phyloP scores from a whole-genome alignment of 2,888 invertebrate genomes.

The Octodonta nipae region DNA sequence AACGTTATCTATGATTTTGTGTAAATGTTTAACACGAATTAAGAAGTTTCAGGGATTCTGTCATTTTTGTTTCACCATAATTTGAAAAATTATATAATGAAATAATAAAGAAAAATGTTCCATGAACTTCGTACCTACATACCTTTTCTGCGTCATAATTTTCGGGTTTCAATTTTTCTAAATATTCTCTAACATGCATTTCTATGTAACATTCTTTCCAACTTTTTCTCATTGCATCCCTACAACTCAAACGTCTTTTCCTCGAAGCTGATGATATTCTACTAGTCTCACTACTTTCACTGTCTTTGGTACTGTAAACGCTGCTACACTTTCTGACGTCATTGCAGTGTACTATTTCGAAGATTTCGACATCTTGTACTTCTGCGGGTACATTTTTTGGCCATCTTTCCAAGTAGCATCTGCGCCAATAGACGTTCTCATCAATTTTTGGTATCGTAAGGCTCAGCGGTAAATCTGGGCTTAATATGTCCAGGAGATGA shows the following conservation, averaged over 20 bases:
- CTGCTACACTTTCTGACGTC: slow-evolving; percentile 5
- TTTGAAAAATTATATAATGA: too few relatives aligned
- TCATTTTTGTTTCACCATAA: too few relatives aligned
- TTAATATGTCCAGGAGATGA: slow-evolving; percentile 23
- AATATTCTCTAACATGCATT: slow-evolving; percentile 25
- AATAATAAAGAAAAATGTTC: too few relatives aligned
- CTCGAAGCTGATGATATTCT: slow-evolving; percentile 2
- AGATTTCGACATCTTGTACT: slow-evolving; percentile 7
- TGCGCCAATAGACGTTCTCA: slow-evolving; percentile 29
- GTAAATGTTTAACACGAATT: too few relatives aligned
- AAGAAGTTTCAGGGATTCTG: too few relatives aligned
- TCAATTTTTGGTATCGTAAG: slow-evolving; percentile 25
- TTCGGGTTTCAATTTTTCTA: slow-evolving; percentile 30
- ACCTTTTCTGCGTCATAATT: slow-evolving; percentile 28
- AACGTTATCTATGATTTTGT: too few relatives aligned
- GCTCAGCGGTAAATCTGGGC: slow-evolving; percentile 23
- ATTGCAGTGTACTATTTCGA: slow-evolving; percentile 4
- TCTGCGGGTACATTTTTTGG: slow-evolving; percentile 18
- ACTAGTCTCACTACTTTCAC: background rate
- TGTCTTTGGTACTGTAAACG: background rate
- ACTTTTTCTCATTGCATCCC: slow-evolving; percentile 7
- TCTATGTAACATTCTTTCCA: slow-evolving; percentile 31
- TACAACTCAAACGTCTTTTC: slow-evolving; percentile 3
- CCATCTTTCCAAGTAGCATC: slow-evolving; percentile 26
- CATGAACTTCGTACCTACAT: too few relatives aligned